A percentile compares a stretch with the other conserved stretches of the same genome.
phyloP scores from a whole-genome alignment of 2,797 vertebrate genomes.

The Buceros bicornis region DNA sequence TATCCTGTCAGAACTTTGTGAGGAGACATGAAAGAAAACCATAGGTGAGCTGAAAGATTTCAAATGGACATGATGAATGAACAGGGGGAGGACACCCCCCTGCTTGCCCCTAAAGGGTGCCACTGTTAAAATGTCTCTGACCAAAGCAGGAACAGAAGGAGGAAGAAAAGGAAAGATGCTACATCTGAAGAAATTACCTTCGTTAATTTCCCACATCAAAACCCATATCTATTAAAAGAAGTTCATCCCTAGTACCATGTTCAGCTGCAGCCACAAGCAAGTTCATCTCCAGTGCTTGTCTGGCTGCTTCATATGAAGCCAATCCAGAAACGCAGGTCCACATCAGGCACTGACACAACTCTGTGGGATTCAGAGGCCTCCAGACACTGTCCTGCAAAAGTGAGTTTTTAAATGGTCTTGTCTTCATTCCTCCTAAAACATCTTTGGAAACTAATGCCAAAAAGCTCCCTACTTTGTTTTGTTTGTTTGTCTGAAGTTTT shows the following conservation, averaged over 20 bases:
- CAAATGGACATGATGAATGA: not conserved
- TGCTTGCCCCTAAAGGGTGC: not conserved
- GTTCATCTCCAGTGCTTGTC: not conserved
- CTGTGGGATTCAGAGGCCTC: not conserved
- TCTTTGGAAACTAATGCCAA: not conserved
- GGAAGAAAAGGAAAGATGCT: not conserved
- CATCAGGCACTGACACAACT: not conserved
- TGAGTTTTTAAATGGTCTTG: not conserved
- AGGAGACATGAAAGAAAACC: not conserved
- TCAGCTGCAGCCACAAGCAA: not conserved
- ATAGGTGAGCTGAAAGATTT: not conserved
- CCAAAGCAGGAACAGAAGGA: not conserved
- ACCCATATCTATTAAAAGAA: fast-evolving
- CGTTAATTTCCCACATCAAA: not conserved
- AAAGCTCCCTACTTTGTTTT: not conserved
- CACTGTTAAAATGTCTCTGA: fast-evolving
- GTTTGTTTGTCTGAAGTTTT: not conserved
- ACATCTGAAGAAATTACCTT: not conserved
- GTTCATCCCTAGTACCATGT: not conserved
- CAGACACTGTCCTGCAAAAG: not conserved
- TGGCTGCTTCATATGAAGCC: not conserved
- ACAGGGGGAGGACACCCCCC: not conserved
- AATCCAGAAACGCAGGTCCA: not conserved
- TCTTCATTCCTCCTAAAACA: not conserved
- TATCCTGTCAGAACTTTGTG: not conserved